Conservation (phyloP, 2,797 vertebrate species). For the Poecilia picta region DNA sequence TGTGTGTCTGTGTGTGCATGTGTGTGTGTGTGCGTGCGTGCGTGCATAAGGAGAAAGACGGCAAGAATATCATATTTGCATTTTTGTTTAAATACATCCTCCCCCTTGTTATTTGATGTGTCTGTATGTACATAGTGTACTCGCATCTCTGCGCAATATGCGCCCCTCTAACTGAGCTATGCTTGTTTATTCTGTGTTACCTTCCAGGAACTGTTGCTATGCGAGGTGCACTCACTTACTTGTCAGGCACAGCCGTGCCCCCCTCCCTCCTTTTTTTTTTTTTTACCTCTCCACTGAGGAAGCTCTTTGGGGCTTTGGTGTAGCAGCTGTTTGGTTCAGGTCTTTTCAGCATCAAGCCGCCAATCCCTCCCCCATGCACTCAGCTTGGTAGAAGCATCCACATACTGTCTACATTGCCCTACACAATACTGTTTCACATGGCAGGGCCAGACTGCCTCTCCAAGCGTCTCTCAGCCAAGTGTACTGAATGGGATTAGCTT, state of each 20-base stretch:
- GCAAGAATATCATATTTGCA: slow-evolving; percentile 19
- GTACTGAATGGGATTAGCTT: slow-evolving; percentile 77
- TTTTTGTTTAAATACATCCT: slow-evolving; percentile 25
- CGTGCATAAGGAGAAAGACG: neutral
- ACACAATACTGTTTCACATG: slow-evolving; percentile 77
- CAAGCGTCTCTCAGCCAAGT: slow-evolving; percentile 68
- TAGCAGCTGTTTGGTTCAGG: slow-evolving; percentile 81
- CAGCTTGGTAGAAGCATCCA: slow-evolving; percentile 70
- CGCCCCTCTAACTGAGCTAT: slow-evolving; percentile 40
- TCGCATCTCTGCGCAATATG: slow-evolving; percentile 42
- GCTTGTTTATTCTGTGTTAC: slow-evolving; percentile 57
- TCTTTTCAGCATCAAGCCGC: slow-evolving; percentile 78
- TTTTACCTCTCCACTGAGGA: slow-evolving; percentile 71
- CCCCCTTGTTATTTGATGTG: slow-evolving; percentile 46
- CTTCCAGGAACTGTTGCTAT: slow-evolving; percentile 82
- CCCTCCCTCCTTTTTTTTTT: slow-evolving; percentile 13
- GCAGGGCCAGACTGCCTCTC: slow-evolving; percentile 63
- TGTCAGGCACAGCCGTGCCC: slow-evolving; percentile 76
- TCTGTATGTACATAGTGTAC: slow-evolving; percentile 37
- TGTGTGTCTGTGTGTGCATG: neutral
- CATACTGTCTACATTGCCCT: slow-evolving; percentile 77
- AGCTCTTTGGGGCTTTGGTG: slow-evolving; percentile 77
- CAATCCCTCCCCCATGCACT: slow-evolving; percentile 71
- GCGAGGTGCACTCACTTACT: slow-evolving; percentile 77
- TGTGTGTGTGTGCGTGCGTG: slow-evolving; percentile 5